phyloP scores from a whole-genome alignment of 2,113 vertebrate species.

The Indri indri region DNA sequence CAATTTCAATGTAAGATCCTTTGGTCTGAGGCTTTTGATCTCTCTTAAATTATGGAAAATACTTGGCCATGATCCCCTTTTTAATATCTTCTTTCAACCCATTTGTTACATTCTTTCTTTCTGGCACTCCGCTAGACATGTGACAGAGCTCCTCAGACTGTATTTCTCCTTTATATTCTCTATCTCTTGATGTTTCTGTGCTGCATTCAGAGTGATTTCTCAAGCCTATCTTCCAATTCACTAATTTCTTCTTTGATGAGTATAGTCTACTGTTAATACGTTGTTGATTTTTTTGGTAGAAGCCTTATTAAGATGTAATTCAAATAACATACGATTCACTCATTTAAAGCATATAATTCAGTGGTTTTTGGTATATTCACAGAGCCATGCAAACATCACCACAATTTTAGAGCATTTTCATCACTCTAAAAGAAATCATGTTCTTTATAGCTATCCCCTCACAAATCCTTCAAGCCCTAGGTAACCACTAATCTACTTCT shows the following conservation, averaged over 20 bases:
- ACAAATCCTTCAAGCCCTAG: neutral
- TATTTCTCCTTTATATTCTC: neutral
- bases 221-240: neutral
- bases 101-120: neutral
- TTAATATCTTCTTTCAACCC: neutral
- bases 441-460: neutral
- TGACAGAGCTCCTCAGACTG: neutral
- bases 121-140: neutral
- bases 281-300: neutral
- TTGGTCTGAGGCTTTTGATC: neutral
- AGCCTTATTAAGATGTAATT: neutral
- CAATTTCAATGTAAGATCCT: neutral
- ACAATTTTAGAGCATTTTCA: neutral
- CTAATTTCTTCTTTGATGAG: neutral
- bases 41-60: neutral
- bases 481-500: neutral
- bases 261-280: neutral
- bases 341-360: neutral
- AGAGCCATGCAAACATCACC: neutral
- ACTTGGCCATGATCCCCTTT: neutral
- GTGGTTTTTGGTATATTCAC: neutral
- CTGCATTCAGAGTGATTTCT: neutral
- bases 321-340: neutral
- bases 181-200: neutral
- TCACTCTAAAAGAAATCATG: neutral